Percentiles rank a stretch among this genome's conserved stretches.
These are phyloP conservation scores for Cistogaster globosa DNA, from an alignment of 2,888 invertebrate species.

Conservation along the genomic window DNA sequence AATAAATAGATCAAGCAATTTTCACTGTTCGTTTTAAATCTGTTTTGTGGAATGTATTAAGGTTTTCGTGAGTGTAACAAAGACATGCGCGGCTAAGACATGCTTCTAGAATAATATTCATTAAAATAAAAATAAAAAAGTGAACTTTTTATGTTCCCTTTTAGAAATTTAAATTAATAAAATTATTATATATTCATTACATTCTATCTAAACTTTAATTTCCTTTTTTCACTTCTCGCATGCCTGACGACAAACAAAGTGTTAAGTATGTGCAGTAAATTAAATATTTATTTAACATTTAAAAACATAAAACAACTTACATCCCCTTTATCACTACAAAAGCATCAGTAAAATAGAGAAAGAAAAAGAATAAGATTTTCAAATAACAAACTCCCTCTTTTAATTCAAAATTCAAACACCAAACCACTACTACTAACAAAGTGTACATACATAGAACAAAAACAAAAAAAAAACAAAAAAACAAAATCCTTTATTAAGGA, in stretches of 20 bases:
- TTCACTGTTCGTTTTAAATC: background rate
- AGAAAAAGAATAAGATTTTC: constrained; percentile 19
- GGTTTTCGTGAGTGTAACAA: constrained; percentile 61
- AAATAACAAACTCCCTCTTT: constrained; percentile 19
- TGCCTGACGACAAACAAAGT: constrained; percentile 29
- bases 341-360: constrained; percentile 27
- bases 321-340: constrained; percentile 55
- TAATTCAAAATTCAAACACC: background rate
- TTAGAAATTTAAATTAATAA: constrained; percentile 54
- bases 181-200: constrained; percentile 65
- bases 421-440: constrained; percentile 11
- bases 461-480: no score
- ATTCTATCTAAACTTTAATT: constrained; percentile 50
- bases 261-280: constrained; percentile 56
- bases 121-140: constrained; percentile 33
- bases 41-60: constrained; percentile 13
- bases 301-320: constrained; percentile 37
- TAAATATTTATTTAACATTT: constrained; percentile 67
- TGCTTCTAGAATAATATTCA: constrained; percentile 2
- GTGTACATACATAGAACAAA: background rate
- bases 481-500: constrained; percentile 40
- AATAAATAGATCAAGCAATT: constrained; percentile 66
- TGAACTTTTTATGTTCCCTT: constrained; percentile 12
- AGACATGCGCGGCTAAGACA: constrained; percentile 59
- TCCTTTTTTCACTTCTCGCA: constrained; percentile 20